These are phyloP conservation scores for Cynodonichthys magdalenae DNA, from an alignment of 2,797 vertebrate species.

Conservation along the genomic window DNA sequence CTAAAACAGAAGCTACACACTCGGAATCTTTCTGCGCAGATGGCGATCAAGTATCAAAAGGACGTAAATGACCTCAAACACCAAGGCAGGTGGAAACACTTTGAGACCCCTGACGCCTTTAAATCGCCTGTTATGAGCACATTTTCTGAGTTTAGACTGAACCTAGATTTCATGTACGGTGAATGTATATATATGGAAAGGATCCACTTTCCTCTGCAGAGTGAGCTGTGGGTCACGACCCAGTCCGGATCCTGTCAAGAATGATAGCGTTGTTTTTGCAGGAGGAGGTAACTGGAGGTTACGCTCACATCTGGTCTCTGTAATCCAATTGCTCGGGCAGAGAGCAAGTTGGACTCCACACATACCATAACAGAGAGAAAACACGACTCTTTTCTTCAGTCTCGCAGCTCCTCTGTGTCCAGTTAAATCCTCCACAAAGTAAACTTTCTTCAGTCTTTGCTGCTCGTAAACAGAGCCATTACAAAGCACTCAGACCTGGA, in stretches of 20 bases:
- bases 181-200: neutral
- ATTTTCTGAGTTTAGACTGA: constrained; percentile 2
- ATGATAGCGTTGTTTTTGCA: constrained; percentile 69
- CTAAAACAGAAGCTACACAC: constrained; percentile 35
- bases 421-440: constrained; percentile 35
- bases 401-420: neutral
- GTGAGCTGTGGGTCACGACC: constrained; percentile 17
- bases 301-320: constrained; percentile 68
- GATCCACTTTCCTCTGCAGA: constrained; percentile 1
- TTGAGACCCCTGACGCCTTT: constrained; percentile 1
- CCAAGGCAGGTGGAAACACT: constrained; percentile 7
- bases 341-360: constrained; percentile 29
- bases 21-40: constrained; percentile 26
- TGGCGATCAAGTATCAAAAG: constrained; percentile 32
- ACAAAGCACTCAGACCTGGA: constrained; percentile 50
- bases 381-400: constrained; percentile 3
- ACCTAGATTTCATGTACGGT: neutral
- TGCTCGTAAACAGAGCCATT: constrained; percentile 56
- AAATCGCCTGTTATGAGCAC: neutral
- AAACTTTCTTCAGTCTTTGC: constrained; percentile 45
- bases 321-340: constrained; percentile 60
- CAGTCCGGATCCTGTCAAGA: constrained; percentile 42
- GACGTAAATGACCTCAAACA: constrained; percentile 16
- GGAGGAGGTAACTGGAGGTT: constrained; percentile 69
- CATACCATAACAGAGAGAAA: constrained; percentile 16